These are phyloP conservation scores for Syndactyla subalaris DNA, from an alignment of 2,797 vertebrate genomes.

Conservation along the genomic window DNA sequence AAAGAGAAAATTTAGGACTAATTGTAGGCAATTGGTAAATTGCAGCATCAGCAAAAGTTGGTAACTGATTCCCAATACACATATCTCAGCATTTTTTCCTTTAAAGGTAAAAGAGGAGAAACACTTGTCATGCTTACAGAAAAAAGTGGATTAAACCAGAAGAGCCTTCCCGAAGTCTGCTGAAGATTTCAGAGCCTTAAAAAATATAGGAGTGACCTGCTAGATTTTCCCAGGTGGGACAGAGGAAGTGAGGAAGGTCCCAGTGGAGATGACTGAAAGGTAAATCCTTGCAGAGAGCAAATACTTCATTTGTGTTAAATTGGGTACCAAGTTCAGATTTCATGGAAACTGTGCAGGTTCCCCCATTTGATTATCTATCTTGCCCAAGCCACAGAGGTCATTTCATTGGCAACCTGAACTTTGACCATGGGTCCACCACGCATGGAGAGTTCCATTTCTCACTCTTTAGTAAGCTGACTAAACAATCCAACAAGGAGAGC, in stretches of 20 bases:
- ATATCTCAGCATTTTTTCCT: slow-evolving; percentile 49
- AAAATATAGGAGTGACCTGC: background rate
- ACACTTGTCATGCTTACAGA: background rate
- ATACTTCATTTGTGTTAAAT: background rate
- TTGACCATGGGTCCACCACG: background rate
- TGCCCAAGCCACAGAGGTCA: background rate
- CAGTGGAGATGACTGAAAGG: background rate
- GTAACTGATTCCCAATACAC: slow-evolving; percentile 47
- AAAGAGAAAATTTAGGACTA: slow-evolving; percentile 31
- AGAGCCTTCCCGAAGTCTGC: background rate
- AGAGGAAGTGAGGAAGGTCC: background rate
- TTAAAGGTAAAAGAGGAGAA: slow-evolving; percentile 40
- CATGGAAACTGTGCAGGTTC: background rate
- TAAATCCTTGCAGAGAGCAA: background rate
- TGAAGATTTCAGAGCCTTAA: background rate
- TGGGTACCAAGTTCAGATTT: background rate
- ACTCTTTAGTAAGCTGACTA: background rate
- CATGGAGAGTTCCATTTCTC: background rate
- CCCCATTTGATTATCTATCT: background rate
- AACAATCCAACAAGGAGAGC: background rate
- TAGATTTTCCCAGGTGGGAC: background rate
- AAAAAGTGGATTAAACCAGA: slow-evolving; percentile 16
- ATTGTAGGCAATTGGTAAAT: slow-evolving; percentile 54
- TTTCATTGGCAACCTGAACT: background rate
- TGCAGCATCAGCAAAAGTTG: slow-evolving; percentile 34